phyloP scores from a whole-genome alignment of 2,113 vertebrate genomes.

The Brachionichthys hirsutus region DNA sequence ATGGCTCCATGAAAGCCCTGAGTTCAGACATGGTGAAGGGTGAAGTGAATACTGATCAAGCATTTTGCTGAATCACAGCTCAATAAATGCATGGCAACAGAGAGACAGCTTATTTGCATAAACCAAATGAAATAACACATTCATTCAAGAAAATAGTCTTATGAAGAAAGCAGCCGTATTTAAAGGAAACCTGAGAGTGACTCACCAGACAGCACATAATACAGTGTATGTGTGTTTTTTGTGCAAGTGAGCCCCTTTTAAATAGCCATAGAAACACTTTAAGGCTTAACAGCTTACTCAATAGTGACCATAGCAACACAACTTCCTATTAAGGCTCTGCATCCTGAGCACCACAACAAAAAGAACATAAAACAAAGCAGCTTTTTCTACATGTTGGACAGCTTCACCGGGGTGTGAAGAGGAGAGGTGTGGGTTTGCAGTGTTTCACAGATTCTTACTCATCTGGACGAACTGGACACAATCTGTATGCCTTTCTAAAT shows the following conservation, averaged over 20 bases:
- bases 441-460: too few species aligned
- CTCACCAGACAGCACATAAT: slow-evolving; percentile 14
- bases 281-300: slow-evolving; percentile 39
- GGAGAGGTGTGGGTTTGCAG: too few species aligned
- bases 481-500: too few species aligned
- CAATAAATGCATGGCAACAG: slow-evolving; percentile 16
- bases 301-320: slow-evolving; percentile 38
- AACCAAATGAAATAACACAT: background rate
- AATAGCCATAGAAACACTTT: slow-evolving; percentile 32
- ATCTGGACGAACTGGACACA: too few species aligned
- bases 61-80: slow-evolving; percentile 70
- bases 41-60: slow-evolving; percentile 64
- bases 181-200: background rate
- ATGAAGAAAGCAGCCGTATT: slow-evolving; percentile 8
- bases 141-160: background rate
- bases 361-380: slow-evolving; percentile 11
- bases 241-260: slow-evolving; percentile 25
- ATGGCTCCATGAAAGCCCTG: slow-evolving; percentile 58
- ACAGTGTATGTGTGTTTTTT: slow-evolving; percentile 17
- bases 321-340: slow-evolving; percentile 44
- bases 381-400: background rate
- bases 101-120: slow-evolving; percentile 12
- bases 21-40: slow-evolving; percentile 30
- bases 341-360: slow-evolving; percentile 30
- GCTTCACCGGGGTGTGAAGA: too few species aligned